These are phyloP conservation scores for Rostratula benghalensis DNA, from an alignment of 2,113 vertebrate genomes.

Conservation along the genomic window DNA sequence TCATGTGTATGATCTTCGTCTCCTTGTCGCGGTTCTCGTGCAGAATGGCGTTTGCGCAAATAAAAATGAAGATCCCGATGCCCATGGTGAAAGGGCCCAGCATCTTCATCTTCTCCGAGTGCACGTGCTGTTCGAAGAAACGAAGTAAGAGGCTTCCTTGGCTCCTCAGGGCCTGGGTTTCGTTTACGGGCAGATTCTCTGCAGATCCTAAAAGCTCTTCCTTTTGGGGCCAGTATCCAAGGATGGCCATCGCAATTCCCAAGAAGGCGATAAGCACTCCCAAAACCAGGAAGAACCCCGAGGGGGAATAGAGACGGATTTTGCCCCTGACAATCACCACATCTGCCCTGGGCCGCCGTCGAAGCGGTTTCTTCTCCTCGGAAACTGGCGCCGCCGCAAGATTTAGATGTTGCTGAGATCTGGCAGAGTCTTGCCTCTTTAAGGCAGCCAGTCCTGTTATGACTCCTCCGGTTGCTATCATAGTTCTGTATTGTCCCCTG, in stretches of 20 bases:
- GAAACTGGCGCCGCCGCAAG: constrained; percentile 55
- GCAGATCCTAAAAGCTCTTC: constrained; percentile 69
- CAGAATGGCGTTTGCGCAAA: constrained; percentile 96
- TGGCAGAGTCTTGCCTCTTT: constrained; percentile 94
- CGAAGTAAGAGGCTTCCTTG: constrained; percentile 78
- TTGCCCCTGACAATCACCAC: constrained; percentile 93
- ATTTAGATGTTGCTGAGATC: constrained; percentile 88
- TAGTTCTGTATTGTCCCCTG: constrained; percentile 71
- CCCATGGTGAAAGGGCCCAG: constrained; percentile 98
- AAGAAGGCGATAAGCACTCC: constrained; percentile 88
- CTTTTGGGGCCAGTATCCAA: constrained; percentile 96
- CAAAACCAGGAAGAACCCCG: constrained; percentile 93
- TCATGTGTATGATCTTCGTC: constrained; percentile 99
- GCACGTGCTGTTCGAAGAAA: constrained; percentile 92
- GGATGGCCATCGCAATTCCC: constrained; percentile 94
- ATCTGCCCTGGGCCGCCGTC: constrained; percentile 86
- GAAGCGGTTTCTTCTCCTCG: constrained; percentile 79
- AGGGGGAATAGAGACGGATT: constrained; percentile 93
- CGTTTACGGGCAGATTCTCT: constrained; percentile 66
- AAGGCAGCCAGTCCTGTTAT: constrained; percentile 96
- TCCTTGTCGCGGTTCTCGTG: constrained; percentile 97
- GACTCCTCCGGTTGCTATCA: constrained; percentile 97
- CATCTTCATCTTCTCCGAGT: constrained; percentile 98
- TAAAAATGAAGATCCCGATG: constrained; percentile 98
- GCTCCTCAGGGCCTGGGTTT: constrained; percentile 67